Evolutionary conservation across 2,797 vertebrate species (phyloP).

Genomic region (Bovichtus variegatus): DNA sequence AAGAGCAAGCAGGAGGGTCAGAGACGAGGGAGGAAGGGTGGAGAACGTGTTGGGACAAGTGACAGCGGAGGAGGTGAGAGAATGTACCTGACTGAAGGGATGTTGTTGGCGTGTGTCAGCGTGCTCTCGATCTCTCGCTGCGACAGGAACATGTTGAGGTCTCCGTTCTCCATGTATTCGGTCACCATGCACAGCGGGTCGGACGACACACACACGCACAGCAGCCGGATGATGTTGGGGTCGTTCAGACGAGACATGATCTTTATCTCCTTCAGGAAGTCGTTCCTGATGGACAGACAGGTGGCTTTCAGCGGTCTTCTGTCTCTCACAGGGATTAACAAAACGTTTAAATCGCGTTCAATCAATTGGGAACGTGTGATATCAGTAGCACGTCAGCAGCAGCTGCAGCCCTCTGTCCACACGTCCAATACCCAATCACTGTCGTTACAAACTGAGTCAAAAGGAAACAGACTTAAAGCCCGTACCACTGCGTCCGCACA

Average conservation of each 20-base stretch:
- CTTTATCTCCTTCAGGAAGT: conserved; percentile 92
- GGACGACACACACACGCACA: conserved; percentile 88
- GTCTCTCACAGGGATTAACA: no score
- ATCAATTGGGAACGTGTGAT: no score
- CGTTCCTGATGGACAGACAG: conserved; percentile 78
- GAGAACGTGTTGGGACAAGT: not conserved
- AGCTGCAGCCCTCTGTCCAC: no score
- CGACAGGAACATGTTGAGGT: conserved; percentile 87
- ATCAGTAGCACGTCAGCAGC: no score
- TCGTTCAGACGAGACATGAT: conserved; percentile 91
- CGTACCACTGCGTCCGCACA: no score
- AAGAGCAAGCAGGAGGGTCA: not conserved
- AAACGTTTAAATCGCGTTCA: no score
- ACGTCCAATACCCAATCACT: no score
- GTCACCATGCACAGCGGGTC: conserved; percentile 90
- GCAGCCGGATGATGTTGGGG: conserved; percentile 91
- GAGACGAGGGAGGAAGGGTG: not conserved
- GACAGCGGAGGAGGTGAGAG: not conserved
- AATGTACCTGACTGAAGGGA: conserved; percentile 84
- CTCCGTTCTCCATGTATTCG: conserved; percentile 86
- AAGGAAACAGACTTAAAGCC: no score
- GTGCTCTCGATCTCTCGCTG: conserved; percentile 89
- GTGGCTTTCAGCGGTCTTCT: no score
- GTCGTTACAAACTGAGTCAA: no score
- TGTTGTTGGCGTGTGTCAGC: conserved; percentile 85